Evolutionary conservation across 2,113 vertebrate species (phyloP).

Genomic region (Poicephalus meyeri): DNA sequence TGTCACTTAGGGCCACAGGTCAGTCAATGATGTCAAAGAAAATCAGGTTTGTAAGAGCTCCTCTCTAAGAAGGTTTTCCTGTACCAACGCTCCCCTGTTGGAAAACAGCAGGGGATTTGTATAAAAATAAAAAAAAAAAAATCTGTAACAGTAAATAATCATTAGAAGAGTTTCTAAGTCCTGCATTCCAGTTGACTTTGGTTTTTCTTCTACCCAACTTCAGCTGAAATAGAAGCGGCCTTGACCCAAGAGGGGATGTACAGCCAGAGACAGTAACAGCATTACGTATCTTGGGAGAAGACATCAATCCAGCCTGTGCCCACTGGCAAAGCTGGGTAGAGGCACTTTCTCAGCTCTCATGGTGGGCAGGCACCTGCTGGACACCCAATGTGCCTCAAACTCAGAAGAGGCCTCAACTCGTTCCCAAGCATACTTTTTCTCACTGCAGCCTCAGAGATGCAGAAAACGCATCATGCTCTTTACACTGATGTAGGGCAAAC

Average conservation of each 20-base stretch:
- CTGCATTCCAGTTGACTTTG: not conserved
- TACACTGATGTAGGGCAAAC: not conserved
- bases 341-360: not conserved
- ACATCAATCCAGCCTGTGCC: not conserved
- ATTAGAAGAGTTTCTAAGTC: not conserved
- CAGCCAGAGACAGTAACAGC: not conserved
- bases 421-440: not conserved
- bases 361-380: not conserved
- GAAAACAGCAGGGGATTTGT: not conserved
- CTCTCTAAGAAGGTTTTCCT: not conserved
- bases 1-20: not conserved
- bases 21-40: not conserved
- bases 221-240: not conserved
- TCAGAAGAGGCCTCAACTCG: not conserved
- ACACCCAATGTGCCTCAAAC: not conserved
- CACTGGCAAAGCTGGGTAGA: not conserved
- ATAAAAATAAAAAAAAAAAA: not conserved
- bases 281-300: fast-evolving
- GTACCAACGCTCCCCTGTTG: not conserved
- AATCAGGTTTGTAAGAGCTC: not conserved
- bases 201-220: not conserved
- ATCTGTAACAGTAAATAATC: not conserved
- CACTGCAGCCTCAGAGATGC: not conserved
- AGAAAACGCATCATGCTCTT: not conserved
- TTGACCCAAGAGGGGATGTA: not conserved